Evolutionary conservation across 1,140 invertebrate species (phyloP).

Genomic region (Aphis gossypii): DNA sequence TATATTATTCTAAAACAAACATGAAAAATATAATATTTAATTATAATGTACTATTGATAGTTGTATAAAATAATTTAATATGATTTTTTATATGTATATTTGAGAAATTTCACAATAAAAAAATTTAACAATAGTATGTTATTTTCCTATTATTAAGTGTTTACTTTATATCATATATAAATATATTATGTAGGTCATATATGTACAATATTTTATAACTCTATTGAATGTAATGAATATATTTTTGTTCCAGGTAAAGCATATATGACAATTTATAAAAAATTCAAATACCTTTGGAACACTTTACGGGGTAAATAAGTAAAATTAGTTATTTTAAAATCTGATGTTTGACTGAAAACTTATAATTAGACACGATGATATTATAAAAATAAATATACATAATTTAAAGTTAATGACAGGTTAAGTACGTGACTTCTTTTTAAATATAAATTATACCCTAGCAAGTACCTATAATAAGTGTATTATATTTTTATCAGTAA

Average conservation of each 20-base stretch:
- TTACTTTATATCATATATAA: not conserved
- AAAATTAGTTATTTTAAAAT: not conserved
- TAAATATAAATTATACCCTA: not conserved
- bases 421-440: not conserved
- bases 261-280: not conserved
- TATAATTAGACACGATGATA: not conserved
- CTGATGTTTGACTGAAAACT: not conserved
- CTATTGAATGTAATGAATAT: not conserved
- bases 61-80: not conserved
- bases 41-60: not conserved
- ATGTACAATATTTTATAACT: not conserved
- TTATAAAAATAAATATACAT: not conserved
- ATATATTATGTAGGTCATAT: no score
- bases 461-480: not conserved
- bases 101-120: not conserved
- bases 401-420: not conserved
- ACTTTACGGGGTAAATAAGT: not conserved
- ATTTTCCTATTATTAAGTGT: not conserved
- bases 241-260: slow-evolving; percentile 10
- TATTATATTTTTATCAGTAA: not conserved
- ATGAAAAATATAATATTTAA: not conserved
- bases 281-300: not conserved
- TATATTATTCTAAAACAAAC: not conserved
- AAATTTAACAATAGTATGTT: not conserved
- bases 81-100: not conserved